Base-by-base conservation (phyloP, 2,113 vertebrate genomes). In the Odobenus rosmarus region DNA sequence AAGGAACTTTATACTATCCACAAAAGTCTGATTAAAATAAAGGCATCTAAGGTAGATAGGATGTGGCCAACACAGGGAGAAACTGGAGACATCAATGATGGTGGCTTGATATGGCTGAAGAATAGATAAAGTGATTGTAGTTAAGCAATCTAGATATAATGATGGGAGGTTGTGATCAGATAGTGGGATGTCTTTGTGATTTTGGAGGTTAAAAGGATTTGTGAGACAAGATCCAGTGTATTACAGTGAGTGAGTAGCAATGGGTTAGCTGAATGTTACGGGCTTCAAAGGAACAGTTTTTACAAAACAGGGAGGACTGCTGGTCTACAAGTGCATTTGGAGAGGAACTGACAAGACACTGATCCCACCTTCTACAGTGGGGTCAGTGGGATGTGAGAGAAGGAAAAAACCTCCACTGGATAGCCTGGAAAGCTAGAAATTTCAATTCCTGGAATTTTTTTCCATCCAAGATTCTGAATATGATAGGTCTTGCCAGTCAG, bases 121-220 rank as follows among this genome's bases (percentile, higher is more conserved):
- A 89, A 42, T 69, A 84, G 51, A 49, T 77, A 51, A 0, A 46
- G 42, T 82, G 33, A n/a, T 59, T 49, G 61, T 39, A 36, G 55
- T 90, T 90, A 61, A 87, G 71, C 93, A 39, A 0, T 62, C 39
- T 90, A 39, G 36, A 64, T 80, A 1, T 72, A 84, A 67, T 84
- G 67, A 74, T 46, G n/a, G 74, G 42, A 89, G 61, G 33, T 39
- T 80, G 33, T 88, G 82, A 57, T 88, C 39, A 28, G 59, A 15
- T 31, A 80, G 10, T 96, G 61, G 53, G 49, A 77, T 91, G 86
- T 88, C 69, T 59, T 80, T 49, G 55, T 88, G 55, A 88, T 95
- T 95, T 85, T 33, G 79, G 57, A 84, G 15, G 46, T 88, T 88
- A 71, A 87, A 59, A 90, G 59, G 74, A 82, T 86, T 95, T 81